These are phyloP conservation scores for Drosophila auraria DNA, from an alignment of 1,140 invertebrate genomes.

Conservation along the genomic window DNA sequence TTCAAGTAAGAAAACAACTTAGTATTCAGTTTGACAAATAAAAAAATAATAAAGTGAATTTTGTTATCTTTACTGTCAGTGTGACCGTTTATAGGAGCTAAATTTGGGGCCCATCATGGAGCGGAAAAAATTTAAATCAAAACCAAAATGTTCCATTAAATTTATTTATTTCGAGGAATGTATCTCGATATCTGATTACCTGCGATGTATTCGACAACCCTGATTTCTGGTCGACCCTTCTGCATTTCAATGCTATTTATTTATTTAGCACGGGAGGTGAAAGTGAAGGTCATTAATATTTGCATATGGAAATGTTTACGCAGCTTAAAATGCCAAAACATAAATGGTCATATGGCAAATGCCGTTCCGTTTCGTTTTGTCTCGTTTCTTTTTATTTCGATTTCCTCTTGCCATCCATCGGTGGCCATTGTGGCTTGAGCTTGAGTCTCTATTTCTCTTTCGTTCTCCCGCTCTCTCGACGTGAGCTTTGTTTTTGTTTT, in stretches of 20 bases:
- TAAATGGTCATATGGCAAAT: conserved; percentile 61
- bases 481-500: conserved; percentile 24
- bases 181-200: neutral
- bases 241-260: conserved; percentile 31
- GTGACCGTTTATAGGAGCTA: no score
- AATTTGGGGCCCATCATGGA: no score
- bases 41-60: no score
- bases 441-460: conserved; percentile 49
- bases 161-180: neutral
- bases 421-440: conserved; percentile 64
- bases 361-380: conserved; percentile 37
- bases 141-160: no score
- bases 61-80: no score
- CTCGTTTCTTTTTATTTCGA: conserved; percentile 19
- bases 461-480: conserved; percentile 38
- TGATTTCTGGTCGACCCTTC: conserved; percentile 16
- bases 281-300: conserved; percentile 83
- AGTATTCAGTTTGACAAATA: no score
- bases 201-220: neutral
- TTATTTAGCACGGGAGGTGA: conserved; percentile 60
- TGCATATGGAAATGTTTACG: conserved; percentile 76
- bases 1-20: no score
- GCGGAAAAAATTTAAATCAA: no score
- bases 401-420: conserved; percentile 41
- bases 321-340: conserved; percentile 59